phyloP scores from a whole-genome alignment of 2,797 vertebrate genomes.

The Siniperca undulata region DNA sequence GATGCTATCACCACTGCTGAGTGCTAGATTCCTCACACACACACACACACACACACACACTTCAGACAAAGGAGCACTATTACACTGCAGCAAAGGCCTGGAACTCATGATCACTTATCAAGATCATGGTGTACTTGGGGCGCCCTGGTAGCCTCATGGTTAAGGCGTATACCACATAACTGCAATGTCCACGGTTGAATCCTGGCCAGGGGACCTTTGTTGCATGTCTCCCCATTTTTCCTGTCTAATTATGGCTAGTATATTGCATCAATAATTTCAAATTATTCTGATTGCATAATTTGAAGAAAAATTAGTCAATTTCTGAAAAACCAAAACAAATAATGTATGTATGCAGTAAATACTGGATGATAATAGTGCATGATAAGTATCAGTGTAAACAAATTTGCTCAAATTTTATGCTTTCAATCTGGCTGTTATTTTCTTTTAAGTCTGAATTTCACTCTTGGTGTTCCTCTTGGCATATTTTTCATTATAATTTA shows the following conservation, averaged over 20 bases:
- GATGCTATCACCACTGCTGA: constrained; percentile 65
- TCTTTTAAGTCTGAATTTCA: background rate
- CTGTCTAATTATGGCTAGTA: background rate
- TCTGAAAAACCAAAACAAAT: no score
- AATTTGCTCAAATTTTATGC: background rate
- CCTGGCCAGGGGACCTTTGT: no score
- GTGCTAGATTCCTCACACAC: constrained; percentile 47
- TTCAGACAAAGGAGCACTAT: constrained; percentile 63
- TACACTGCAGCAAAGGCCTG: constrained; percentile 34
- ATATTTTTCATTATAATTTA: background rate
- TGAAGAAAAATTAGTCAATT: no score
- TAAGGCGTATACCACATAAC: no score
- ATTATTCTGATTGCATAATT: background rate
- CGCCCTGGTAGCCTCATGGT: no score
- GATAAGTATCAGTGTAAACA: background rate
- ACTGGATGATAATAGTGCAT: background rate
- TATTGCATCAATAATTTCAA: background rate
- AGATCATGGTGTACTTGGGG: constrained; percentile 20
- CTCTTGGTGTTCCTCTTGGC: background rate
- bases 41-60: constrained; percentile 34
- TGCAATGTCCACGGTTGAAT: no score
- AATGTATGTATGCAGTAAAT: no score
- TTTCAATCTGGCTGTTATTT: background rate
- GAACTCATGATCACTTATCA: constrained; percentile 48
- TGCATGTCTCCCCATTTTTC: no score